These are phyloP conservation scores for Hymenochirus boettgeri DNA, from an alignment of 2,113 vertebrate species.

Conservation along the genomic window DNA sequence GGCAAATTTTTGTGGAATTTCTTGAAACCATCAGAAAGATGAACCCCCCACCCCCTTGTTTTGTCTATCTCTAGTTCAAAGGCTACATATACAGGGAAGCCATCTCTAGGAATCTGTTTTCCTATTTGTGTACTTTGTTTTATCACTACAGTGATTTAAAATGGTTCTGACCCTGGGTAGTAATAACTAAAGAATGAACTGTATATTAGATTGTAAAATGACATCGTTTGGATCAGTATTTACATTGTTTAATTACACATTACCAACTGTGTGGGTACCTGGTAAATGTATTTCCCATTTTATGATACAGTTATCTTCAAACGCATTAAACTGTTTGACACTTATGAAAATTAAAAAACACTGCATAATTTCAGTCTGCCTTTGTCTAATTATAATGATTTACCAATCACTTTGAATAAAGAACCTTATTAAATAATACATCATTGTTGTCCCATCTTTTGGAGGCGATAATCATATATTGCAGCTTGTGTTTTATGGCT, in stretches of 20 bases:
- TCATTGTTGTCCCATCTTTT: conserved; percentile 33
- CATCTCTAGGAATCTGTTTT: too few relatives aligned
- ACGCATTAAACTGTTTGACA: conserved; percentile 34
- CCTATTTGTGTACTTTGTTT: not conserved
- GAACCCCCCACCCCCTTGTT: too few relatives aligned
- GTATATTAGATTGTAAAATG: not conserved
- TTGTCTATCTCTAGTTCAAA: too few relatives aligned
- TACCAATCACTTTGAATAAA: conserved; percentile 39
- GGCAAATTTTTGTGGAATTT: too few relatives aligned
- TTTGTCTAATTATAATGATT: conserved; percentile 42
- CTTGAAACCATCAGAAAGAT: too few relatives aligned
- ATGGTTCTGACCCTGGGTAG: not conserved
- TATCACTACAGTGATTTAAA: not conserved
- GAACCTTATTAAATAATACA: conserved; percentile 40
- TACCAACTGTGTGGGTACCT: conserved; percentile 9
- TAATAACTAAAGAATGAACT: not conserved
- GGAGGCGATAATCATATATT: conserved; percentile 30
- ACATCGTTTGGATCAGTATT: not conserved
- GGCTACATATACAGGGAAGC: too few relatives aligned
- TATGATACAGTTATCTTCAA: conserved; percentile 31
- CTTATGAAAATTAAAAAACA: conserved; percentile 31
- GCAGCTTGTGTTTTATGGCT: conserved; percentile 19
- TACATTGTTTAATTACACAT: conserved; percentile 6
- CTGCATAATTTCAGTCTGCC: conserved; percentile 22
- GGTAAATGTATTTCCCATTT: conserved; percentile 17